Percentiles rank a stretch among this genome's conserved stretches.
Evolutionary conservation across 2,888 invertebrate species (phyloP).

Genomic region (Drosophila crucigera): DNA sequence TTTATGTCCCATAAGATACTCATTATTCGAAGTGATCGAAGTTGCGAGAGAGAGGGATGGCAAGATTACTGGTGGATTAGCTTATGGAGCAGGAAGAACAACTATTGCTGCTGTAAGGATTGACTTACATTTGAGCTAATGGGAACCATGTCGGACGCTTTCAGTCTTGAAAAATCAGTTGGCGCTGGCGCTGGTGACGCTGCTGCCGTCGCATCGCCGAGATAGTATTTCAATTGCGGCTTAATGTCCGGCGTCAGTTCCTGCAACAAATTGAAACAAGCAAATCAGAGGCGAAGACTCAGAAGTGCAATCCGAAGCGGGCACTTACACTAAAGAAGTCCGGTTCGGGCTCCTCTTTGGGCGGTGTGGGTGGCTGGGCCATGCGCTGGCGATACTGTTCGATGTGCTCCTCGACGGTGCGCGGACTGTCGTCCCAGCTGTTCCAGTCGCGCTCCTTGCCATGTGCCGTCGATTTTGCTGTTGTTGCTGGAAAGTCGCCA

Average conservation of each 20-base stretch:
- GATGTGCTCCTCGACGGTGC: constrained; percentile 88
- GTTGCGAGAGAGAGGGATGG: no score
- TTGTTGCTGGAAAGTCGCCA: constrained; percentile 54
- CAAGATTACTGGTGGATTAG: background rate
- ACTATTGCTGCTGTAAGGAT: background rate
- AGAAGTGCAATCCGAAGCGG: background rate
- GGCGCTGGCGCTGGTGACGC: constrained; percentile 43
- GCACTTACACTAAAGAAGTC: constrained; percentile 87
- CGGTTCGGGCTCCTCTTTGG: constrained; percentile 85
- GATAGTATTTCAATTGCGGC: constrained; percentile 87
- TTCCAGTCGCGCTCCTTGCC: constrained; percentile 86
- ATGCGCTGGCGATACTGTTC: constrained; percentile 87
- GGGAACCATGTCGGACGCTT: constrained; percentile 85
- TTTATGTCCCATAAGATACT: background rate
- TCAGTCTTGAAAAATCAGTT: constrained; percentile 85
- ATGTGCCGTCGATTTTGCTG: background rate
- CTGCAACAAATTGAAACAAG: constrained; percentile 70
- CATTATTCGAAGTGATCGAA: background rate
- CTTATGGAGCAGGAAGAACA: background rate
- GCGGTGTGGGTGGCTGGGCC: constrained; percentile 84
- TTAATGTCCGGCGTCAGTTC: constrained; percentile 88
- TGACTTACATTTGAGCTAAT: constrained; percentile 84
- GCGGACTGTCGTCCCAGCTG: constrained; percentile 87
- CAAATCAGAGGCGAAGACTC: background rate
- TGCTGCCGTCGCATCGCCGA: constrained; percentile 82